Percentiles rank a stretch among this genome's conserved stretches.
Evolutionary conservation across 2,113 vertebrate species (phyloP).

Genomic region (Halichoeres trimaculatus): DNA sequence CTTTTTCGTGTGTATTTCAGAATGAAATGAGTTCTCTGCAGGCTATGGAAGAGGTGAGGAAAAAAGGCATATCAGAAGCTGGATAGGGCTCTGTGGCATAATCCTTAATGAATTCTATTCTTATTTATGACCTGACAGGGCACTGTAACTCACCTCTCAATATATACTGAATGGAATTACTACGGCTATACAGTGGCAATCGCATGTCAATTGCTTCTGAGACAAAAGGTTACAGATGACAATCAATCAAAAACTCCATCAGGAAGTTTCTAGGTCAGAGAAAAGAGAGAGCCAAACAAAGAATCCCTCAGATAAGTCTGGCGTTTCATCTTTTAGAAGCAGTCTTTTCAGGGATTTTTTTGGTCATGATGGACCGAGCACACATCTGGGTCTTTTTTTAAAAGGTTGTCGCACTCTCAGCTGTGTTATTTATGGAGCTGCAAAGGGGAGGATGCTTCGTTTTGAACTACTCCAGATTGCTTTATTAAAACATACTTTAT

Average conservation of each 20-base stretch:
- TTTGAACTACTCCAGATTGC: slow-evolving; percentile 51
- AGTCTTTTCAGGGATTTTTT: slow-evolving; percentile 28
- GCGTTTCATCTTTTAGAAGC: slow-evolving; percentile 39
- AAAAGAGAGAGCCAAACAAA: slow-evolving; percentile 37
- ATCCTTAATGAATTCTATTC: slow-evolving; percentile 80
- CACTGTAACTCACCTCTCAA: slow-evolving; percentile 69
- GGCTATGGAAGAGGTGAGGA: slow-evolving; percentile 67
- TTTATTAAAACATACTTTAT: slow-evolving; percentile 81
- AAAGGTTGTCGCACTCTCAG: slow-evolving; percentile 30
- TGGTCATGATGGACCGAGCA: slow-evolving; percentile 55
- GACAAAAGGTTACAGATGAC: slow-evolving; percentile 73
- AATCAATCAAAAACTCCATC: slow-evolving; percentile 69
- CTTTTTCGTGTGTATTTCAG: slow-evolving; percentile 73
- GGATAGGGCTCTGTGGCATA: slow-evolving; percentile 68
- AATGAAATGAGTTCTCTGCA: slow-evolving; percentile 77
- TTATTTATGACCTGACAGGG: slow-evolving; percentile 80
- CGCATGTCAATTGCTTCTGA: slow-evolving; percentile 73
- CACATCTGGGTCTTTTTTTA: slow-evolving; percentile 16
- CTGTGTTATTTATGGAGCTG: slow-evolving; percentile 55
- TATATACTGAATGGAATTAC: slow-evolving; percentile 66
- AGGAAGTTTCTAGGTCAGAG: slow-evolving; percentile 56
- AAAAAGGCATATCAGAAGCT: slow-evolving; percentile 49
- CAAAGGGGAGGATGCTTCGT: slow-evolving; percentile 48
- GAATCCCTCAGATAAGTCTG: slow-evolving; percentile 33
- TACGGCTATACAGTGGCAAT: slow-evolving; percentile 62